These are phyloP conservation scores for Scotopteryx bipunctaria DNA, from an alignment of 2,888 invertebrate genomes.

Conservation along the genomic window DNA sequence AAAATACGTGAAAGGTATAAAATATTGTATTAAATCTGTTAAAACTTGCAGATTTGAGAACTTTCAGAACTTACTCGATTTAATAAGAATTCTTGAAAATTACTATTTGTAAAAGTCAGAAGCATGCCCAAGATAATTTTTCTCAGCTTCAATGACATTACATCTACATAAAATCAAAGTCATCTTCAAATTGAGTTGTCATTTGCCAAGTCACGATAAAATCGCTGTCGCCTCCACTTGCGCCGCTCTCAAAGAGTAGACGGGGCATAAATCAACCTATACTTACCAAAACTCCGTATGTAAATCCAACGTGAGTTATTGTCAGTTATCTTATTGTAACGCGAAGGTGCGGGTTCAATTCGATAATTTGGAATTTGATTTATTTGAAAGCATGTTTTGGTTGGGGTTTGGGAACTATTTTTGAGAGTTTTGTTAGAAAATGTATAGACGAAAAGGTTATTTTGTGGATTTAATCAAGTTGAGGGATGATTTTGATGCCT, in stretches of 20 bases:
- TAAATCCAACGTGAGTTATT: constrained; percentile 30
- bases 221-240: constrained; percentile 6
- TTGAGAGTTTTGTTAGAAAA: no score
- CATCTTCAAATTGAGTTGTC: neutral
- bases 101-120: no score
- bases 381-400: constrained; percentile 22
- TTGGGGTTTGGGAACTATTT: constrained; percentile 7
- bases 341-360: constrained; percentile 23
- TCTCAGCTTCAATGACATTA: neutral
- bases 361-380: constrained; percentile 32
- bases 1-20: no score
- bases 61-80: no score
- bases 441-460: no score
- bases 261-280: constrained; percentile 28
- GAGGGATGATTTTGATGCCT: no score
- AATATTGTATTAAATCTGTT: no score
- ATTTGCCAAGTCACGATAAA: neutral
- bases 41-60: no score
- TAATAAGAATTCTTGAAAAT: neutral
- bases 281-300: constrained; percentile 31
- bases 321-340: constrained; percentile 31
- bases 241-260: constrained; percentile 19
- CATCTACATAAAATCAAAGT: neutral
- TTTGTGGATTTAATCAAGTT: no score
- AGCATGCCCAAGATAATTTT: no score